Evolutionary conservation across 1,140 invertebrate genomes (phyloP), one percentile per base, ranked within the genome.

Genomic region (Arctopsyche grandis): DNA sequence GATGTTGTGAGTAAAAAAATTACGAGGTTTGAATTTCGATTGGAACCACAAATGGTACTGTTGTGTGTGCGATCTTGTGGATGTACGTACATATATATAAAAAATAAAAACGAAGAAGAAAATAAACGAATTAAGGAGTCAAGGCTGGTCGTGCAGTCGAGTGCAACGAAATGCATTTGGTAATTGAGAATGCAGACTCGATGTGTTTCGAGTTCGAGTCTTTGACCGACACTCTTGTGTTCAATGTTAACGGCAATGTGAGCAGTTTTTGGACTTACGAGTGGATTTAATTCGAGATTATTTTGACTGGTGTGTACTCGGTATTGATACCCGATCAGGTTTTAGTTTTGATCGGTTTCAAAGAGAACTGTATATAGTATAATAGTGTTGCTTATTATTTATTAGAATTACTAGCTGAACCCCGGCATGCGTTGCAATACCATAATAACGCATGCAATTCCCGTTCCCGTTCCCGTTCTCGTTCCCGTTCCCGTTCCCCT

Each of bases 181-280:
- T 76, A 76, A 76, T 76, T 76, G 74, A 52, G 56, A 76, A 76
- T 76, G 74, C 74, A 76, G 74, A 76, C 74, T 76, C 38, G 21
- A 43, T 74, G 10, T 74, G 26, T 9, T 26, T 26, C 24, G 38
- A 9, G 74, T 74, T 74, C 71, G 71, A 21, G 71, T 76, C 74
- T 76, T 76, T 76, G 74, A 76, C 74, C n/a, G 44, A 66, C 14
- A 66, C 38, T 43, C 38, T 1, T 22, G 3, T 4, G 38, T 43
- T 22, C 38, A 10, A 21, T 26, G 21, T 22, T n/a, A 43, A 9
- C 26, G 38, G 22, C 46, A 48, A 52, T 26, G 60, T 66, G 60
- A 1, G 60, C 5, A 26, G 21, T 66, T 56, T 16, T 21, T 16
- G 52, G 52, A 56, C 14, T 56, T n/a, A 5, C 1, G 5, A 38